A percentile compares a stretch with the other conserved stretches of the same genome.
phyloP scores from a whole-genome alignment of 2,797 vertebrate genomes.

The Phylloscopus collybita region DNA sequence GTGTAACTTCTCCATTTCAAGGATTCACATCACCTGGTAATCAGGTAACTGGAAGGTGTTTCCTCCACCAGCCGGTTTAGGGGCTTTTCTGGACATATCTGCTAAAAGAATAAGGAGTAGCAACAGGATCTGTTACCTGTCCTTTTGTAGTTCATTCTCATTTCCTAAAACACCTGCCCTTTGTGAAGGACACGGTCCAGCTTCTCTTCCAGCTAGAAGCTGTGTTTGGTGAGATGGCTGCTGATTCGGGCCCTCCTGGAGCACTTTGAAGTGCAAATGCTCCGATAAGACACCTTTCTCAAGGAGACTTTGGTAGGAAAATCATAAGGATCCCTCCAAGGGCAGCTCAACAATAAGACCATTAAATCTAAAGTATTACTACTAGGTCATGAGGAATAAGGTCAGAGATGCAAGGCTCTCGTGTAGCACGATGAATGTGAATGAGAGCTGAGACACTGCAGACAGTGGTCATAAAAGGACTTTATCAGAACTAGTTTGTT shows the following conservation, averaged over 20 bases:
- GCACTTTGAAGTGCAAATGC: background rate
- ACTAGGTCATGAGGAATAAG: constrained; percentile 13
- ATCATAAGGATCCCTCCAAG: constrained; percentile 5
- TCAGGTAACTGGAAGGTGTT: background rate
- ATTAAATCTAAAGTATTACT: constrained; percentile 46
- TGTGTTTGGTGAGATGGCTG: background rate
- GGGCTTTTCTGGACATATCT: background rate
- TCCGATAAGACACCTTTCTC: background rate
- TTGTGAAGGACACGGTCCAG: background rate
- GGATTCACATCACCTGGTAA: background rate
- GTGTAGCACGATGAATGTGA: background rate
- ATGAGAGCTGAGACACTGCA: background rate
- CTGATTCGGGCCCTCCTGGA: background rate
- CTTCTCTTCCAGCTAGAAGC: background rate
- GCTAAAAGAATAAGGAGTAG: background rate
- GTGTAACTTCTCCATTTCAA: background rate
- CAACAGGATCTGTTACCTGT: background rate
- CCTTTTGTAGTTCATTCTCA: background rate
- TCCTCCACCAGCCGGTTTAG: background rate
- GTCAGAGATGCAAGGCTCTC: constrained; percentile 32
- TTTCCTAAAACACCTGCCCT: background rate
- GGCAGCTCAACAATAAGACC: constrained; percentile 40
- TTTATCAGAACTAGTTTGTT: constrained; percentile 48
- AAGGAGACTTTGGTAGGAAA: constrained; percentile 5
- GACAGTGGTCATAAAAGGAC: background rate